Conservation (phyloP, 2,888 invertebrate genomes). For the Nebria salina region DNA sequence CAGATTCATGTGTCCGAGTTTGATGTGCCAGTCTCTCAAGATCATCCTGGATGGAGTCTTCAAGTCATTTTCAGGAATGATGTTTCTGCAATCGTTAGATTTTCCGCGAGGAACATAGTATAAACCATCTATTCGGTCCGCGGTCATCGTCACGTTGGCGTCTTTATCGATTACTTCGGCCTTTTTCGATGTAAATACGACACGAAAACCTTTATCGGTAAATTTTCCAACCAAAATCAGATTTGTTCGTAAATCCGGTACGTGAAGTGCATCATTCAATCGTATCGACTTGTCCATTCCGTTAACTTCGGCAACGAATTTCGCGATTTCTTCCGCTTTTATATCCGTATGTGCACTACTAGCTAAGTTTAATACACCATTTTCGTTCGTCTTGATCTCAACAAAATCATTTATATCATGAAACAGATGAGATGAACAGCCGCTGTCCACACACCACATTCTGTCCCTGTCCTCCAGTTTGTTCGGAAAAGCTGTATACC, state of each 20-base stretch:
- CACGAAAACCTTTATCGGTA: too few species aligned
- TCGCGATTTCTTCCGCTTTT: conserved; percentile 37
- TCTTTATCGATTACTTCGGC: too few species aligned
- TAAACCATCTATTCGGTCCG: too few species aligned
- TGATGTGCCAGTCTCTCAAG: conserved; percentile 21
- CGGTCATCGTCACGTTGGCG: too few species aligned
- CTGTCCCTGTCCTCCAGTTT: conserved; percentile 34
- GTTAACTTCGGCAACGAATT: conserved; percentile 27
- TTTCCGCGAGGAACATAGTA: too few species aligned
- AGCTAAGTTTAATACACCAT: conserved; percentile 42
- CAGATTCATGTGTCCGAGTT: conserved; percentile 21
- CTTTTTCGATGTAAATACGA: too few species aligned
- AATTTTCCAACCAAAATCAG: too few species aligned
- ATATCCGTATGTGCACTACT: conserved; percentile 35
- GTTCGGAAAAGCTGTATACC: conserved; percentile 46
- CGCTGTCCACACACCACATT: conserved; percentile 34
- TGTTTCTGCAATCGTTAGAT: not conserved
- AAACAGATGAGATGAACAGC: conserved; percentile 22
- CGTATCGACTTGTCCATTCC: conserved; percentile 24
- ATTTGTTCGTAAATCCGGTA: too few species aligned
- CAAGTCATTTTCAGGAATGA: not conserved
- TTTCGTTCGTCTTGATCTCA: conserved; percentile 22
- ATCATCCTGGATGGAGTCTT: not conserved
- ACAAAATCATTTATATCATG: conserved; percentile 3
- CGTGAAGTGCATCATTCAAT: too few species aligned